Conservation (phyloP, 2,113 vertebrate genomes). For the Chaetura pelagica region DNA sequence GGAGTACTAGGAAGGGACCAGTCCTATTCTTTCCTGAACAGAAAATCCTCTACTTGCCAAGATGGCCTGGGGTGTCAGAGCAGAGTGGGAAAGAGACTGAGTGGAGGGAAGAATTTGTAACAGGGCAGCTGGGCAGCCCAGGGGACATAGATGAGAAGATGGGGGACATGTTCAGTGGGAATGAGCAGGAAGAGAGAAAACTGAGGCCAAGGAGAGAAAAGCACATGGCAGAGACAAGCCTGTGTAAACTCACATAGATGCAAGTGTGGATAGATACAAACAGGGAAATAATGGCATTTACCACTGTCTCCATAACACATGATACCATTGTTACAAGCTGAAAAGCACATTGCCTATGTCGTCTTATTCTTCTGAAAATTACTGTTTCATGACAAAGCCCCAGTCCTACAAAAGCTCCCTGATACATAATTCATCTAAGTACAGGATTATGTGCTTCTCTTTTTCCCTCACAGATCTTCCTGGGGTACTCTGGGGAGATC, state of each 20-base stretch:
- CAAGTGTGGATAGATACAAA: background rate
- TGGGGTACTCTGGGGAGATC: background rate
- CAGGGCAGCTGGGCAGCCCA: background rate
- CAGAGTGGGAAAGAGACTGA: background rate
- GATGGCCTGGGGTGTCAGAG: too few relatives aligned
- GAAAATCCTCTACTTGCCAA: background rate
- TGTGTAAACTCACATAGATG: background rate
- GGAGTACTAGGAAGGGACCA: background rate
- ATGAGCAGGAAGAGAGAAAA: background rate
- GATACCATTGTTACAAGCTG: background rate
- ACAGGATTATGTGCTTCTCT: background rate
- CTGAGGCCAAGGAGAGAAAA: background rate
- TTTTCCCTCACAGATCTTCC: background rate
- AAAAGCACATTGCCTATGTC: background rate
- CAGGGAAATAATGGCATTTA: background rate
- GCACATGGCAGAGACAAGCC: background rate
- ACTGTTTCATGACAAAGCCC: background rate
- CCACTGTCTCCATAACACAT: background rate
- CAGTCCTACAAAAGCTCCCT: background rate
- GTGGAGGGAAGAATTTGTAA: background rate
- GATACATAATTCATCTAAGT: background rate
- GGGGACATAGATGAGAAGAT: background rate
- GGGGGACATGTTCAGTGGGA: background rate
- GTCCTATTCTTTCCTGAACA: background rate
- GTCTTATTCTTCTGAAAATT: conserved; percentile 6